phyloP scores from a whole-genome alignment of 1,140 invertebrate species.

The Saccostrea glomerata region DNA sequence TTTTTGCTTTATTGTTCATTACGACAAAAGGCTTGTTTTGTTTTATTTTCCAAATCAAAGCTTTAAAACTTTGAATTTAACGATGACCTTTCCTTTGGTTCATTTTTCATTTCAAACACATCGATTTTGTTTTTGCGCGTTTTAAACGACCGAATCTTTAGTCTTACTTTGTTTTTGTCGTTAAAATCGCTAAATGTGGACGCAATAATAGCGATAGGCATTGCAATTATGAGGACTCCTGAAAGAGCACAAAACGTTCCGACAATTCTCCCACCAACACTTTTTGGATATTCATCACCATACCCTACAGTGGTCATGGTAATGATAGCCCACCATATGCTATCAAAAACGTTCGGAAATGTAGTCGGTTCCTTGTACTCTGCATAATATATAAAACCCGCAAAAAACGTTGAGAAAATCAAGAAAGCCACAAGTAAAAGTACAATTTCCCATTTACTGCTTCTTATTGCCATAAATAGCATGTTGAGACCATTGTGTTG shows the following conservation, averaged over 20 bases:
- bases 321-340: slow-evolving; percentile 7
- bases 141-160: neutral
- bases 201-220: slow-evolving; percentile 28
- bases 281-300: slow-evolving; percentile 30
- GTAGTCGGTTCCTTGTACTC: slow-evolving; percentile 8
- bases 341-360: neutral
- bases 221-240: slow-evolving; percentile 21
- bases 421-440: slow-evolving; percentile 65
- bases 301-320: slow-evolving; percentile 41
- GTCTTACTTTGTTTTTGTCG: slow-evolving; percentile 20
- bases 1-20: no score
- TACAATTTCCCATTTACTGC: slow-evolving; percentile 58
- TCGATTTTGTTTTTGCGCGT: neutral
- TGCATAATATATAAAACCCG: neutral
- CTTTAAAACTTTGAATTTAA: neutral
- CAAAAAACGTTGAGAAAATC: slow-evolving; percentile 36
- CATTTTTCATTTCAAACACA: neutral
- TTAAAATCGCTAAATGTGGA: slow-evolving; percentile 30
- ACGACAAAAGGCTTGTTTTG: no score
- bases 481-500: neutral
- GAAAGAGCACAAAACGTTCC: slow-evolving; percentile 20
- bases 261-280: neutral
- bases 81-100: neutral
- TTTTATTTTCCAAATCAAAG: neutral
- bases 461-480: slow-evolving; percentile 13